A percentile compares a stretch with the other conserved stretches of the same genome.
phyloP scores from a whole-genome alignment of 2,888 invertebrate species.

The Lithophane leautieri region DNA sequence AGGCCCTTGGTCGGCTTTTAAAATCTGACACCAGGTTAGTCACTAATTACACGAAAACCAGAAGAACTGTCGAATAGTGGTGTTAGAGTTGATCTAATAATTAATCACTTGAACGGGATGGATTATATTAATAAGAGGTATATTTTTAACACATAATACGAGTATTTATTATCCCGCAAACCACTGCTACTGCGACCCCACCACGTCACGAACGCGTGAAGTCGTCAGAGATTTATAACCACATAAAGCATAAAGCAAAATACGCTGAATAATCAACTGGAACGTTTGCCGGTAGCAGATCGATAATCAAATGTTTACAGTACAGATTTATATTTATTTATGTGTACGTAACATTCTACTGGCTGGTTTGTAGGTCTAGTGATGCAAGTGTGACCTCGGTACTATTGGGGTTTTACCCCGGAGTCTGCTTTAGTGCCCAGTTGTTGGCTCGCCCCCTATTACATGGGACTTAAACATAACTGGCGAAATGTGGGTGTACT shows the following conservation, averaged over 20 bases:
- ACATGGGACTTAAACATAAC: no score
- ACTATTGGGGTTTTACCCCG: no score
- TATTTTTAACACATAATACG: background rate
- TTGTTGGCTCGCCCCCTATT: no score
- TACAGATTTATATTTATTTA: constrained; percentile 20
- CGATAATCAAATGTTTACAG: constrained; percentile 41
- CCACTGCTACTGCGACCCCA: constrained; percentile 64
- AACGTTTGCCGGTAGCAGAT: constrained; percentile 65
- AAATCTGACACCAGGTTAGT: no score
- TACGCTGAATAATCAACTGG: constrained; percentile 71
- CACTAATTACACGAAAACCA: no score
- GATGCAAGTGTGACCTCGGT: no score
- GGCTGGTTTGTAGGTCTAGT: no score
- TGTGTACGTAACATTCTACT: background rate
- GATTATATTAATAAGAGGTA: background rate
- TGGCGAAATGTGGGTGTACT: no score
- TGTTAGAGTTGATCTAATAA: background rate
- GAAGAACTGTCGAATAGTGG: no score
- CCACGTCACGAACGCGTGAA: constrained; percentile 69
- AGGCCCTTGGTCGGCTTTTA: no score
- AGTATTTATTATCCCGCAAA: background rate
- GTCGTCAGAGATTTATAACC: constrained; percentile 77
- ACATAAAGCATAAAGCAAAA: constrained; percentile 79
- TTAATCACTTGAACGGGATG: background rate
- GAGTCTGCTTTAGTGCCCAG: no score